Base-by-base conservation (phyloP, 2,888 invertebrate species). In the Parnassius mnemosyne region DNA sequence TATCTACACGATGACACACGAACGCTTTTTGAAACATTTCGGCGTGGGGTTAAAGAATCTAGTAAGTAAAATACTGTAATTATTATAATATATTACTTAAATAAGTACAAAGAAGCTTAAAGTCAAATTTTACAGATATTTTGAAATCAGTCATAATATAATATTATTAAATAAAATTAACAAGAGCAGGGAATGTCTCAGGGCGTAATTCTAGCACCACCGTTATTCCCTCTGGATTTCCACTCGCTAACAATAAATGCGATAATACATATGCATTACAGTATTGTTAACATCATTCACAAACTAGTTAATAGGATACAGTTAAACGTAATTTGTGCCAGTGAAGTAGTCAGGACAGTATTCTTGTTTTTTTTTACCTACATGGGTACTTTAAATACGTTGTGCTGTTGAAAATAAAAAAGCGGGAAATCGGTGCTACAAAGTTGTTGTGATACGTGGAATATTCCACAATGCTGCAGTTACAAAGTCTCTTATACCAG, bases 11-110 rank as follows among this genome's bases (percentile, higher is more conserved):
- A 97, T 76, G 98, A 98, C 84, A 95, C 96, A 61, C 94, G 94
- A 79, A 98, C 98, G 58, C 91, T 98, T 49, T 98, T 97, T 84
- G 97, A 98, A 75, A 95, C 95, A 69, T 97, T 98, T 88, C 95
- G 97, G 71, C 94, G 96, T 83, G 98, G 98, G 68, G 96, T 97
- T 74, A 97, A 96, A 89, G 95, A 97, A 84, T 98, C 98, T 78
- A 97, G 96, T 95, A 86, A 94, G 95, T 93, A n/a, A 5, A 44
- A 52, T 12, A 10, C 5, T 50, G n/a, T 44, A n/a, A 12, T 55
- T n/a, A 47, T 25, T 25, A 3, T 25, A 25, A 25, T 25, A 25
- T 25, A 25, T 25, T 25, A 5, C 25, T 25, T 25, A 3, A 5
- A 3, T 25, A 25, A 25, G 25, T 25, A 25, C 7, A 25, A 25